Percentiles rank a stretch among this genome's conserved stretches.
phyloP scores from a whole-genome alignment of 2,797 vertebrate species.

The Salarias fasciatus region DNA sequence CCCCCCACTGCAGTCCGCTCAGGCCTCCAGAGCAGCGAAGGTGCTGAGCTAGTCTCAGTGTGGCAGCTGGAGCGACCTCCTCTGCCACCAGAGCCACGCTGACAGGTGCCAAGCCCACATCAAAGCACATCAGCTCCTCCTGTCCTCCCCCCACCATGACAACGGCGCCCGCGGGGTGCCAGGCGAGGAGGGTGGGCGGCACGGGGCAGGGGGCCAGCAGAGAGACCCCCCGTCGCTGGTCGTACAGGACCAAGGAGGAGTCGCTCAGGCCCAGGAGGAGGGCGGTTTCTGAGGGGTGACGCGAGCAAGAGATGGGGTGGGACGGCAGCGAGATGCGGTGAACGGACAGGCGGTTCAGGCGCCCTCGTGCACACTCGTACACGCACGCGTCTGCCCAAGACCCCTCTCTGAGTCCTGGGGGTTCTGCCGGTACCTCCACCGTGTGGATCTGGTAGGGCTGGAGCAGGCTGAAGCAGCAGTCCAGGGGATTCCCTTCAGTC shows the following conservation, averaged over 20 bases:
- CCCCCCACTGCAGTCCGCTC: constrained; percentile 87
- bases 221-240: constrained; percentile 83
- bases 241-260: constrained; percentile 89
- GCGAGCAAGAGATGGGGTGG: constrained; percentile 86
- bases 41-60: constrained; percentile 85
- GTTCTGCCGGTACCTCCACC: constrained; percentile 81
- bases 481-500: constrained; percentile 86
- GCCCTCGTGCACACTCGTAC: constrained; percentile 85
- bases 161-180: constrained; percentile 89
- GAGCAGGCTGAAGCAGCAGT: constrained; percentile 87
- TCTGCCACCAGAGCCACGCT: constrained; percentile 88
- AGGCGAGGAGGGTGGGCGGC: constrained; percentile 84
- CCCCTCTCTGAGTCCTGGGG: constrained; percentile 63
- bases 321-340: constrained; percentile 85
- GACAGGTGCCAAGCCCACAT: constrained; percentile 88
- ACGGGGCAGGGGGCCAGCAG: constrained; percentile 83
- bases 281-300: constrained; percentile 83
- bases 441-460: constrained; percentile 89
- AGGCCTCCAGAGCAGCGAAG: constrained; percentile 85
- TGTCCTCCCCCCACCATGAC: constrained; percentile 86
- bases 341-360: constrained; percentile 82
- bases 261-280: constrained; percentile 91
- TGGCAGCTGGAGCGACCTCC: constrained; percentile 80
- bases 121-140: constrained; percentile 92
- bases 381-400: constrained; percentile 82